These are phyloP conservation scores for Chesias legatella DNA, from an alignment of 2,888 invertebrate genomes.

Conservation along the genomic window DNA sequence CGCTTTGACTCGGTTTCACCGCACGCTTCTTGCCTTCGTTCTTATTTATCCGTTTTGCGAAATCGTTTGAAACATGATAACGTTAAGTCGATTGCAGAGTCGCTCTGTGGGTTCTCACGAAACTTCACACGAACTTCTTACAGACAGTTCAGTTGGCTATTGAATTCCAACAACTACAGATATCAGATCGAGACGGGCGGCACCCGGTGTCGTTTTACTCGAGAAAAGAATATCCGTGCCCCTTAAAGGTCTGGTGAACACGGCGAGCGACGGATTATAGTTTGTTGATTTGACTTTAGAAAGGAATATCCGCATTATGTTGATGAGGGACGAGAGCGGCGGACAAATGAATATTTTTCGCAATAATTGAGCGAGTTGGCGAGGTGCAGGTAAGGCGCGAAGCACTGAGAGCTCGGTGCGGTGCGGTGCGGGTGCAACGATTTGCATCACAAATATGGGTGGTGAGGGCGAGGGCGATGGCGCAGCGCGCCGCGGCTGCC, in stretches of 20 bases:
- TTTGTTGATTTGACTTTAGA: conserved; percentile 26
- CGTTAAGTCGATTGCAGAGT: conserved; percentile 64
- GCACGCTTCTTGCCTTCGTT: conserved; percentile 78
- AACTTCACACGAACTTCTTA: conserved; percentile 72
- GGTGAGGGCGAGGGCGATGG: conserved; percentile 44
- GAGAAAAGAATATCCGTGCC: conserved; percentile 34
- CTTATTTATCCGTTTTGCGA: conserved; percentile 78
- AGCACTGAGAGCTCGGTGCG: conserved; percentile 59
- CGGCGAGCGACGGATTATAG: conserved; percentile 13
- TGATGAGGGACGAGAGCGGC: conserved; percentile 55
- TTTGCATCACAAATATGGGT: conserved; percentile 68
- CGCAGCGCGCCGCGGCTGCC: conserved; percentile 50
- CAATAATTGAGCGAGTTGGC: conserved; percentile 68
- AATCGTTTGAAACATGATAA: conserved; percentile 79
- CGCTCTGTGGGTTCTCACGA: conserved; percentile 65
- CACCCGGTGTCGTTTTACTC: conserved; percentile 50
- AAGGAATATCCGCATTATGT: conserved; percentile 48
- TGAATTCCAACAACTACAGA: conserved; percentile 62
- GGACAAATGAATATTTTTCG: conserved; percentile 76
- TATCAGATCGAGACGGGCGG: conserved; percentile 38
- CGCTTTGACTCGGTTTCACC: conserved; percentile 78
- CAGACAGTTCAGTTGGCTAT: conserved; percentile 60
- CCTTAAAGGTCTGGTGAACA: conserved; percentile 12
- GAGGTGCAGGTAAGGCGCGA: conserved; percentile 71
- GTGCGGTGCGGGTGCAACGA: conserved; percentile 64